phyloP scores from a whole-genome alignment of 2,888 invertebrate genomes.

The Oxystoma pomonae region DNA sequence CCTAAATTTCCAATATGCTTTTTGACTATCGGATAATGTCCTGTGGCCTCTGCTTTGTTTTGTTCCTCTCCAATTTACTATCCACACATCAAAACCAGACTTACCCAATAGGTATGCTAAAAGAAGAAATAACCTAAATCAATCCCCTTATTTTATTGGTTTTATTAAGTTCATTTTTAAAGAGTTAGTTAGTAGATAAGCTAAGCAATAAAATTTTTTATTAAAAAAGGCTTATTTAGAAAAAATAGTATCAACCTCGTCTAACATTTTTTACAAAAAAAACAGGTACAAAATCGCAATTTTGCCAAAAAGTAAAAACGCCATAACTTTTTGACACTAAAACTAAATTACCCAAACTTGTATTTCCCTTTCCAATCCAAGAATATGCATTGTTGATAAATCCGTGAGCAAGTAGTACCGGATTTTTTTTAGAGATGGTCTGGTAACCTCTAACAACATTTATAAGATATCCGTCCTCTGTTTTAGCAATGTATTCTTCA shows the following conservation, averaged over 20 bases:
- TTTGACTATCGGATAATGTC: constrained; percentile 2
- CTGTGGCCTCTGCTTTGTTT: constrained; percentile 2
- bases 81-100: constrained; percentile 7
- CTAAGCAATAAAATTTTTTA: too few relatives aligned
- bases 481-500: neutral
- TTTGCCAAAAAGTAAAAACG: too few relatives aligned
- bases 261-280: too few relatives aligned
- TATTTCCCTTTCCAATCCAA: neutral
- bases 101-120: constrained; percentile 6
- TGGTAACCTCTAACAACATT: constrained; percentile 2
- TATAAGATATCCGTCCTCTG: constrained; percentile 6
- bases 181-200: too few relatives aligned
- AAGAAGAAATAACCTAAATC: neutral
- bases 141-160: too few relatives aligned
- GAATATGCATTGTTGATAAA: neutral
- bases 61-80: constrained; percentile 8
- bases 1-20: constrained; percentile 9
- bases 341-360: too few relatives aligned
- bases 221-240: too few relatives aligned
- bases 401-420: constrained; percentile 2
- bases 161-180: too few relatives aligned
- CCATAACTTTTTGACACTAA: too few relatives aligned
- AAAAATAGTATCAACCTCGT: too few relatives aligned
- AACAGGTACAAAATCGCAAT: too few relatives aligned
- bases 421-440: neutral